Percentiles rank a stretch among this genome's conserved stretches.
Evolutionary conservation across 2,113 vertebrate species (phyloP).

Genomic region (Romanogobio albipinnatus): DNA sequence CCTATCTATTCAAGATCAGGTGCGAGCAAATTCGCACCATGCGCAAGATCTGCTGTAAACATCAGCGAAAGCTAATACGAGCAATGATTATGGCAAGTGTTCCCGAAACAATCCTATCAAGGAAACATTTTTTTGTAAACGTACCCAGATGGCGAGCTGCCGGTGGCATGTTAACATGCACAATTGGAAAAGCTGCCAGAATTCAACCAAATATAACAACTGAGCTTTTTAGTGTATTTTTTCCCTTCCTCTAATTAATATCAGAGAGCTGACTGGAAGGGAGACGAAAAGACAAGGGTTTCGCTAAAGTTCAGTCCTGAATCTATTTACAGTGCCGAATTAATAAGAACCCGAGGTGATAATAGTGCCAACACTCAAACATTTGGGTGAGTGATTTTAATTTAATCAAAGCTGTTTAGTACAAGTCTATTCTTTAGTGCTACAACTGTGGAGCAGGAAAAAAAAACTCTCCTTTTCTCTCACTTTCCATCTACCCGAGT

Average conservation of each 20-base stretch:
- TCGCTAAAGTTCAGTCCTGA: slow-evolving; percentile 65
- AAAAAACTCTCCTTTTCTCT: slow-evolving; percentile 35
- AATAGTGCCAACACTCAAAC: slow-evolving; percentile 60
- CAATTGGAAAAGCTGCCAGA: slow-evolving; percentile 42
- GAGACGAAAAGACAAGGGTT: slow-evolving; percentile 66
- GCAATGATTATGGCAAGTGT: slow-evolving; percentile 75
- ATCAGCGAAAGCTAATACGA: slow-evolving; percentile 71
- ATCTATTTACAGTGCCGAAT: slow-evolving; percentile 69
- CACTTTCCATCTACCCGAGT: neutral
- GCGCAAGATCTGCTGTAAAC: slow-evolving; percentile 48
- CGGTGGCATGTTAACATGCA: slow-evolving; percentile 47
- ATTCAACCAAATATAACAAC: slow-evolving; percentile 54
- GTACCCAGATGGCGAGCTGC: slow-evolving; percentile 50
- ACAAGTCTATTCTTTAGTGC: slow-evolving; percentile 53
- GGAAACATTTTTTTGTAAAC: slow-evolving; percentile 55
- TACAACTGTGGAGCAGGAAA: slow-evolving; percentile 35
- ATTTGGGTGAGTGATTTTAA: slow-evolving; percentile 67
- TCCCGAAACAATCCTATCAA: slow-evolving; percentile 68
- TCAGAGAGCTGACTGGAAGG: slow-evolving; percentile 58
- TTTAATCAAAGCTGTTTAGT: slow-evolving; percentile 66
- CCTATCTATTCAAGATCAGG: slow-evolving; percentile 77
- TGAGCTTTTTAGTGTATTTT: neutral
- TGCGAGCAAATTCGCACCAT: slow-evolving; percentile 71
- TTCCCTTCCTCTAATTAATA: slow-evolving; percentile 68
- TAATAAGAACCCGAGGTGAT: slow-evolving; percentile 71